Percentiles rank a stretch among this genome's conserved stretches.
phyloP scores from a whole-genome alignment of 1,140 invertebrate genomes.

The Cecropterus lyciades region DNA sequence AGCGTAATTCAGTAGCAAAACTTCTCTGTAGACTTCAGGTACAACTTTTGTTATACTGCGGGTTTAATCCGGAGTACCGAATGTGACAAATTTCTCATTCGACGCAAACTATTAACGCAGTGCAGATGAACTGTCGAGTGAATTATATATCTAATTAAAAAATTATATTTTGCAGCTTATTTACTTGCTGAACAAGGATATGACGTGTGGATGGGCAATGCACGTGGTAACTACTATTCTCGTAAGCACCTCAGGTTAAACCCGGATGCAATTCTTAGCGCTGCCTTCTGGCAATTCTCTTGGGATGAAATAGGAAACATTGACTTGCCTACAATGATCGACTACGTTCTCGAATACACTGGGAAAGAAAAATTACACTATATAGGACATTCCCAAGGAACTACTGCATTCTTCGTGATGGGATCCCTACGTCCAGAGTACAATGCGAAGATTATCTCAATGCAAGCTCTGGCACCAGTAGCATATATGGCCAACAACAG shows the following conservation, averaged over 20 bases:
- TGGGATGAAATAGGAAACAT: slow-evolving; percentile 92
- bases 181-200: slow-evolving; percentile 89
- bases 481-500: slow-evolving; percentile 86
- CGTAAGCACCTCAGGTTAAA: slow-evolving; percentile 83
- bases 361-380: slow-evolving; percentile 86
- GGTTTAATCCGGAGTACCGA: too few species aligned
- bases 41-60: too few species aligned
- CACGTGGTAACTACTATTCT: slow-evolving; percentile 89
- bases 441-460: slow-evolving; percentile 86
- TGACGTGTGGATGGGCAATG: slow-evolving; percentile 92
- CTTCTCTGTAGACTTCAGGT: too few species aligned
- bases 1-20: too few species aligned
- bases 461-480: slow-evolving; percentile 89
- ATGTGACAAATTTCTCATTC: too few species aligned
- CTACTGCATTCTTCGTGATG: slow-evolving; percentile 87
- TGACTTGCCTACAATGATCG: slow-evolving; percentile 91
- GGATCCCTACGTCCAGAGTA: slow-evolving; percentile 86
- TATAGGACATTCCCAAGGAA: slow-evolving; percentile 90
- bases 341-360: slow-evolving; percentile 88
- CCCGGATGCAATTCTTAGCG: slow-evolving; percentile 81
- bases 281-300: slow-evolving; percentile 91
- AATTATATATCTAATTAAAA: too few species aligned
- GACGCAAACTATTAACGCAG: slow-evolving; percentile 41
- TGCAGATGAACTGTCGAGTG: too few species aligned
- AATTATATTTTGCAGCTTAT: slow-evolving; percentile 82